A percentile compares a stretch with the other conserved stretches of the same genome.
phyloP scores from a whole-genome alignment of 2,797 vertebrate genomes.

The Furcifer pardalis region DNA sequence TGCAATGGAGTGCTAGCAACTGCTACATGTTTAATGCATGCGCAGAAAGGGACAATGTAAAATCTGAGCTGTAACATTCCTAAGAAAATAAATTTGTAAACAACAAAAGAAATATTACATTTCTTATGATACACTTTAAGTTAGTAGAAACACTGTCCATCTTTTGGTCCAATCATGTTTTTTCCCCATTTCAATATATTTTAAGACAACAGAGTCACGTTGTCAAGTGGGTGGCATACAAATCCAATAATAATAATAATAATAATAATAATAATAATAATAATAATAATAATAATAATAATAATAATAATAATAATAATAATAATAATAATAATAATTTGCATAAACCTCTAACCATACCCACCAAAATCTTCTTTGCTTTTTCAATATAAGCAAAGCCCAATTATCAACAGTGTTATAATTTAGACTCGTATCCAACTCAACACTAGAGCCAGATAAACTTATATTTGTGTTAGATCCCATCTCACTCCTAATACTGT shows the following conservation, averaged over 20 bases:
- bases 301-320: too few species aligned
- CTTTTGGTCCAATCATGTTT: not conserved
- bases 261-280: too few species aligned
- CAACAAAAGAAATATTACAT: not conserved
- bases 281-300: too few species aligned
- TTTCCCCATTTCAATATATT: not conserved
- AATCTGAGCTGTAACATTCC: not conserved
- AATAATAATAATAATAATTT: too few species aligned
- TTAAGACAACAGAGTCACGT: too few species aligned
- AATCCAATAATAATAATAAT: too few species aligned
- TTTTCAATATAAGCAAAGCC: not conserved
- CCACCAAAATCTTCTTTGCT: not conserved
- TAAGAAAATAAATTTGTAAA: slow-evolving; percentile 1
- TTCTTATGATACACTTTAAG: not conserved
- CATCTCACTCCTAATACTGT: too few species aligned
- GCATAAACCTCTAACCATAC: not conserved
- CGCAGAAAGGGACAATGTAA: slow-evolving; percentile 1
- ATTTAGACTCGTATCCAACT: too few species aligned
- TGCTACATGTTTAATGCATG: not conserved
- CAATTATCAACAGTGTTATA: not conserved
- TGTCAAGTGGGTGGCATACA: too few species aligned
- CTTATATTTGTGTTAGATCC: not conserved
- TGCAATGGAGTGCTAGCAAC: not conserved
- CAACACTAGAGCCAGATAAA: not conserved
- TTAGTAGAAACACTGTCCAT: not conserved